Base-by-base conservation (phyloP, 2,797 vertebrate species). In the Propithecus perrieri region DNA sequence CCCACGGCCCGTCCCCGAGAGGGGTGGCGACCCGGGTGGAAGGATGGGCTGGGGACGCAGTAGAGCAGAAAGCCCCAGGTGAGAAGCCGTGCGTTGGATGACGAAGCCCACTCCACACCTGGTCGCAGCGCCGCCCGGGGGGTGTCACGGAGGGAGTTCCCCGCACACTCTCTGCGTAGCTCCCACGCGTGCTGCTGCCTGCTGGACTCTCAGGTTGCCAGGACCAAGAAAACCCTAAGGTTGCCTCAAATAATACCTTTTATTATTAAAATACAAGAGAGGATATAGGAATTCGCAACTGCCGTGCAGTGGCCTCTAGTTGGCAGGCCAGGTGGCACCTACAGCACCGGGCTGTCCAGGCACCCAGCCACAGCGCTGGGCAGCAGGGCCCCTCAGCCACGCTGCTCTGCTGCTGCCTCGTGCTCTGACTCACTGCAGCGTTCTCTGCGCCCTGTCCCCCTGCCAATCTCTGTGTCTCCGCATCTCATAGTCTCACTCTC, bases 1-100 rank as follows among this genome's bases (percentile, higher is more conserved):
- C 30, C 43, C 20, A 3, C n/a, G 1, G 1, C 20, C n/a, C 28
- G 4, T 24, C 35, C 38, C 1, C 0, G 67, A 5, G 18, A 35
- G 2, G 35, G 8, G 1, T 4, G 1, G 7, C 4, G 48, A 12
- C 6, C 12, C 17, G 28, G 22, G 69, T 30, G 38, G 33, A 11
- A 6, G 20, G 26, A n/a, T 0, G 17, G 78, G 63, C 46, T 26
- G 11, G 14, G 4, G 13, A 30, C 2, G 28, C 38, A 48, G 53
- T 2, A 24, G 30, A 35, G 9, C 10, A 24, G 38, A 18, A 57
- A 50, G 33, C 75, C 30, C 2, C 3, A 8, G 2, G 1, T 7
- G 15, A 59, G 71, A 74, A 33, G 14, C 20, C 17, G 5, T 46
- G 17, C 2, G 1, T 4, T 4, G 67, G 30, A 53, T 5, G 7